A percentile compares a stretch with the other conserved stretches of the same genome.
phyloP scores from a whole-genome alignment of 2,797 vertebrate species.

The Cirrhinus mrigala region DNA sequence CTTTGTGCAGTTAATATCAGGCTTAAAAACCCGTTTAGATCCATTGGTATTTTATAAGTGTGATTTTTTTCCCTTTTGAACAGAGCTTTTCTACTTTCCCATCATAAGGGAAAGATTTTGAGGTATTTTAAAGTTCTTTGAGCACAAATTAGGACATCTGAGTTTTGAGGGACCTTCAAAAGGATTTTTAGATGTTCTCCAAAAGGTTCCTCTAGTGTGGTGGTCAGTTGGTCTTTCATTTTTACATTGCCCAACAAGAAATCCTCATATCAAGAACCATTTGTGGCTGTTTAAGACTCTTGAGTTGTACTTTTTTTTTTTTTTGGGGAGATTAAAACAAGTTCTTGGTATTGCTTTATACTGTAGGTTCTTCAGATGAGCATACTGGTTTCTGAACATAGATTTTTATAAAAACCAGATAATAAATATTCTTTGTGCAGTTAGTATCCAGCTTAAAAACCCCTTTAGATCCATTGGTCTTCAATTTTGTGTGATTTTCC shows the following conservation, averaged over 20 bases:
- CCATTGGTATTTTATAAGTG: too few species aligned
- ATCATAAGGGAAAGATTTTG: neutral
- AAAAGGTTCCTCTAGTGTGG: neutral
- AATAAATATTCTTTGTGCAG: neutral
- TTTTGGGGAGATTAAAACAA: neutral
- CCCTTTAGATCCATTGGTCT: neutral
- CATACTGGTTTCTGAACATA: neutral
- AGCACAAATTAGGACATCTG: neutral
- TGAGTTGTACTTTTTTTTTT: too few species aligned
- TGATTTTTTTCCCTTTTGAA: too few species aligned
- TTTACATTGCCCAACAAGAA: neutral
- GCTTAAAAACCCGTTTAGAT: neutral
- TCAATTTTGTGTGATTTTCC: constrained; percentile 12
- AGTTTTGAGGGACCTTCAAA: neutral
- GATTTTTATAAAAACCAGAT: neutral
- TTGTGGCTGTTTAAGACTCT: neutral
- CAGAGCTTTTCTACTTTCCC: neutral
- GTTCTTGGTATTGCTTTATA: neutral
- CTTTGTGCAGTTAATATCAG: neutral
- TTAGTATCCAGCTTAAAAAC: neutral
- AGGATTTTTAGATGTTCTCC: neutral
- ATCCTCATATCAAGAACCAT: neutral
- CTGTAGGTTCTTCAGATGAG: neutral
- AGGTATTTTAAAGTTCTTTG: neutral
- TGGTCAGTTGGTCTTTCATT: neutral